A percentile compares a stretch with the other conserved stretches of the same genome.
Evolutionary conservation across 2,113 vertebrate species (phyloP).

Genomic region (Cyprinodon brontotheroides): DNA sequence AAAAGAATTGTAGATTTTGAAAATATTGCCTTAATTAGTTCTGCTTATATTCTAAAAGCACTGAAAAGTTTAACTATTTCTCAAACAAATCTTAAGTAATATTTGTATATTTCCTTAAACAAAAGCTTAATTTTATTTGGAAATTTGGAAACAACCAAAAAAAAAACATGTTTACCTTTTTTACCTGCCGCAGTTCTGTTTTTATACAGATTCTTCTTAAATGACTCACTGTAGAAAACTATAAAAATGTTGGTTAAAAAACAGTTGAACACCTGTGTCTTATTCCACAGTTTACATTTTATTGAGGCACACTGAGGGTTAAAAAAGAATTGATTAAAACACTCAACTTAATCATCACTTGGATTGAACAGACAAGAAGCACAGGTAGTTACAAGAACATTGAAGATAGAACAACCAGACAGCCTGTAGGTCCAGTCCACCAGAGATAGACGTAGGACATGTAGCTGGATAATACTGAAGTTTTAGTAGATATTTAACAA

Average conservation of each 20-base stretch:
- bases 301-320: slow-evolving; percentile 55
- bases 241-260: background rate
- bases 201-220: background rate
- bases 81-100: background rate
- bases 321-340: slow-evolving; percentile 29
- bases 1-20: background rate
- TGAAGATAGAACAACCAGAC: slow-evolving; percentile 16
- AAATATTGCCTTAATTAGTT: background rate
- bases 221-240: background rate
- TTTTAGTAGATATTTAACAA: slow-evolving; percentile 6
- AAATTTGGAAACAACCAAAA: too few species aligned
- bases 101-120: background rate
- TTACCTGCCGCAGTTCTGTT: background rate
- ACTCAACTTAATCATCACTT: slow-evolving; percentile 7
- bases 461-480: slow-evolving; percentile 7
- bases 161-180: too few species aligned
- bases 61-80: background rate
- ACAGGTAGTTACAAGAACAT: background rate
- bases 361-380: slow-evolving; percentile 21
- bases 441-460: slow-evolving; percentile 18
- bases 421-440: slow-evolving; percentile 38
- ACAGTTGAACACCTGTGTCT: background rate
- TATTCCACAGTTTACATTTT: slow-evolving; percentile 38
- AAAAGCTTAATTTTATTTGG: background rate
- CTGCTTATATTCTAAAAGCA: background rate